Evolutionary conservation across 2,113 vertebrate species (phyloP).

Genomic region (Steatornis caripensis): DNA sequence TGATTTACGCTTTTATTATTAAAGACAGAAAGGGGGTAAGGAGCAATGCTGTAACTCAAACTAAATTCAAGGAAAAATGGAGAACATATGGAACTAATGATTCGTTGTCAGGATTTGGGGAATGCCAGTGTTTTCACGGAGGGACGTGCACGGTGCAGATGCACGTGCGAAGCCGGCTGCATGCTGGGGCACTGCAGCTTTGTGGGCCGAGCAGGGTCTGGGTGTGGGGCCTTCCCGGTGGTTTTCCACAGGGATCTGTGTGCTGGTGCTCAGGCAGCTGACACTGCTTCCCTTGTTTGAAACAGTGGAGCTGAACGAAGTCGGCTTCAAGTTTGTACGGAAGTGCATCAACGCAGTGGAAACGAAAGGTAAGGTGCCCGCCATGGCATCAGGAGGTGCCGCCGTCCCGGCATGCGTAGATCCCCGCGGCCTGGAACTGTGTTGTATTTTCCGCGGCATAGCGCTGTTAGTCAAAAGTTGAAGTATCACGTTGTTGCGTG

Average conservation of each 20-base stretch:
- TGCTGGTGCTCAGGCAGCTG: neutral
- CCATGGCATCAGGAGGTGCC: fast-evolving
- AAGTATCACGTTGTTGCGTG: neutral
- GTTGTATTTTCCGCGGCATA: neutral
- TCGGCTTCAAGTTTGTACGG: conserved; percentile 93
- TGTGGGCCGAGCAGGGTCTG: fast-evolving
- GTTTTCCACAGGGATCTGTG: neutral
- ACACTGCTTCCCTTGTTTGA: neutral
- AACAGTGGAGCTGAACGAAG: conserved; percentile 94
- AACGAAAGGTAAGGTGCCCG: conserved; percentile 79
- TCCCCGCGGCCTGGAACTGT: no score
- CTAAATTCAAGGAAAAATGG: neutral
- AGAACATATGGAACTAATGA: neutral
- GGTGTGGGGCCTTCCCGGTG: no score
- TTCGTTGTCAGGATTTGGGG: neutral
- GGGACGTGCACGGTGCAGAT: neutral
- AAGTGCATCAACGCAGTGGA: conserved; percentile 95
- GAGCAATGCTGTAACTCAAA: neutral
- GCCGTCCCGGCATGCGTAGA: neutral
- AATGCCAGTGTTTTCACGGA: neutral
- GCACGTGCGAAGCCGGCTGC: neutral
- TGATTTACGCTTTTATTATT: neutral
- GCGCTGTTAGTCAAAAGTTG: neutral
- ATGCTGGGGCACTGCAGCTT: fast-evolving
- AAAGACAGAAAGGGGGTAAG: neutral